Base-by-base conservation (phyloP, 2,888 invertebrate genomes). In the Pasiphila rectangulata region DNA sequence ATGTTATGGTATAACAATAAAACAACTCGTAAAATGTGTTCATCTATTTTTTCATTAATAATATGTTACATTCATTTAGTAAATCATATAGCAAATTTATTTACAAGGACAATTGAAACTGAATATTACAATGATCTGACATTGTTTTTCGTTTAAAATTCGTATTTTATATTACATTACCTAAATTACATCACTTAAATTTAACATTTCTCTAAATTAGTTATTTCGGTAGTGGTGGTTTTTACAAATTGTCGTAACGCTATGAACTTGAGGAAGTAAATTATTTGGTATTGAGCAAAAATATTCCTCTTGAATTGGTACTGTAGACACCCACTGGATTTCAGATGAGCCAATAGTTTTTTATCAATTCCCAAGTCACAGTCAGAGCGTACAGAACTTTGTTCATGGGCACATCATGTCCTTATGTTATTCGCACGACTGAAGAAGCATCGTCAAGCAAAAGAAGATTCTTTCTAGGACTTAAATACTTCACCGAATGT, bases 51-150 rank as follows among this genome's bases (percentile, higher is more conserved):
- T 82, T 85, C 83, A 84, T 84, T 87, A 87, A 80, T 87, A 88
- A 86, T 87, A 86, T 84, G 83, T 85, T 88, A 87, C 86, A 87
- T 86, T 87, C 83, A 86, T 87, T 83, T 84, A 83, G 76, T 85
- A 83, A 87, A 88, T 86, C 79, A 89, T 87, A 89, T 81, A 86
- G 86, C 88, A 85, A 87, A 85, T 86, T 79, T 70, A 89, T 89
- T 86, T 89, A 89, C 89, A 89, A 81, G 84, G 86, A 83, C 81
- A 72, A 86, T 79, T 72, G 61, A 83, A 88, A 88, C 80, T 70
- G 79, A 85, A 76, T 81, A 74, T 77, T 66, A 75, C 76, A 82
- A 83, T 79, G 79, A 79, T 60, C 75, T 69, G 86, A 87, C 87
- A 85, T 72, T 72, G 79, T 85, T 79, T n/a, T 70, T 69, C 65